phyloP scores from a whole-genome alignment of 1,140 invertebrate species.

The Drosophila parvula region DNA sequence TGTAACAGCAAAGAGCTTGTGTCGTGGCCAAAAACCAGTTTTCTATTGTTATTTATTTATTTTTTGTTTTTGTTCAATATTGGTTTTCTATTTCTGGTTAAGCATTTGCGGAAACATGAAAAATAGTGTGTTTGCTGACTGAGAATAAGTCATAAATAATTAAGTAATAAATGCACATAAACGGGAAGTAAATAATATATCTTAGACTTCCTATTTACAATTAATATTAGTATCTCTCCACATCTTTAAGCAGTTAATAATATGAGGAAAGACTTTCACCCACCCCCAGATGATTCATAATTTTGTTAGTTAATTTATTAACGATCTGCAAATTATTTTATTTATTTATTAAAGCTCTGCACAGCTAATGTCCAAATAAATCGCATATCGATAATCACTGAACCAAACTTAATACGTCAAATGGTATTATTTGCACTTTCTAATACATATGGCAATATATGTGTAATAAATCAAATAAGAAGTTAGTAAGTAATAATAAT shows the following conservation, averaged over 20 bases:
- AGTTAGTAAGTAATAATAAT: neutral
- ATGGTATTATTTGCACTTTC: slow-evolving; percentile 22
- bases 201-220: neutral
- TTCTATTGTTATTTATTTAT: neutral
- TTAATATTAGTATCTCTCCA: too few species aligned
- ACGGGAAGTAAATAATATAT: neutral
- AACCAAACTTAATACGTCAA: slow-evolving; percentile 2
- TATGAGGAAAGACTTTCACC: slow-evolving; percentile 8
- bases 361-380: neutral
- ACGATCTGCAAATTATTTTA: too few species aligned
- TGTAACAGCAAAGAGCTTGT: slow-evolving; percentile 10
- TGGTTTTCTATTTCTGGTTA: slow-evolving; percentile 9
- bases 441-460: neutral
- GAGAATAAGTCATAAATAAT: neutral
- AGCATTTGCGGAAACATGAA: slow-evolving; percentile 3
- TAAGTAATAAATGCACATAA: neutral
- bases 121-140: neutral
- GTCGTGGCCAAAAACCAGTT: slow-evolving; percentile 16
- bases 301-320: neutral
- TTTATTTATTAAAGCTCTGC: too few species aligned
- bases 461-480: neutral
- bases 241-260: neutral
- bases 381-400: neutral
- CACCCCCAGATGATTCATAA: neutral
- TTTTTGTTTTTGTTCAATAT: neutral